Conservation (phyloP, 2,888 invertebrate species). For the Marronus borbonicus region DNA sequence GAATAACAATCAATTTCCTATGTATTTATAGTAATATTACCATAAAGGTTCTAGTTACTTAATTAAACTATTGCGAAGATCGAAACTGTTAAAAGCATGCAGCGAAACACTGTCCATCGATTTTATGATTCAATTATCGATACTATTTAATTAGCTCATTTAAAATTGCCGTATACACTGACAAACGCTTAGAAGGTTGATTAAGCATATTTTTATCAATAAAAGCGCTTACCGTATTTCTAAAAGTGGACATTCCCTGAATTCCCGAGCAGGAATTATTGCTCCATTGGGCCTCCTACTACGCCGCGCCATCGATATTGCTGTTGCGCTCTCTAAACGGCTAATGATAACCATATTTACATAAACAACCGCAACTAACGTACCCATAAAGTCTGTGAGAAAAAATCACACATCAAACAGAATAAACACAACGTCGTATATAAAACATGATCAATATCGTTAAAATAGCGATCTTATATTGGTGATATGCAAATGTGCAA, state of each 20-base stretch:
- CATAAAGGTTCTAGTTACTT: neutral
- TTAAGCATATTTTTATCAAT: neutral
- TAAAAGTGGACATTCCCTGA: constrained; percentile 10
- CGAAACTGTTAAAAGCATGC: neutral
- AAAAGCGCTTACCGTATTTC: constrained; percentile 1
- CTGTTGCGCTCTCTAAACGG: neutral
- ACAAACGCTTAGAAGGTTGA: too few relatives aligned
- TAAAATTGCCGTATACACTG: neutral
- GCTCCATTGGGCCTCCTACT: constrained; percentile 29
- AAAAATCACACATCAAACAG: constrained; percentile 32
- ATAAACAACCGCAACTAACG: constrained; percentile 20
- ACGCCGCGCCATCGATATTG: neutral
- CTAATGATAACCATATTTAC: constrained; percentile 29
- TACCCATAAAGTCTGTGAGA: constrained; percentile 13
- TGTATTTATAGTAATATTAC: too few relatives aligned
- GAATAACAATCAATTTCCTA: too few relatives aligned
- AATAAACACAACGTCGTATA: constrained; percentile 22
- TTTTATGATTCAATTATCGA: neutral
- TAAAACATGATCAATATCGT: constrained; percentile 39
- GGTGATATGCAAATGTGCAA: neutral
- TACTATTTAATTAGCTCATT: too few relatives aligned
- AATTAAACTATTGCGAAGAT: neutral
- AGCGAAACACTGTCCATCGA: neutral
- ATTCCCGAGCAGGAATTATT: constrained; percentile 21
- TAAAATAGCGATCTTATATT: constrained; percentile 31